Evolutionary conservation across 2,797 vertebrate species (phyloP).

Genomic region (Staurois parvus): DNA sequence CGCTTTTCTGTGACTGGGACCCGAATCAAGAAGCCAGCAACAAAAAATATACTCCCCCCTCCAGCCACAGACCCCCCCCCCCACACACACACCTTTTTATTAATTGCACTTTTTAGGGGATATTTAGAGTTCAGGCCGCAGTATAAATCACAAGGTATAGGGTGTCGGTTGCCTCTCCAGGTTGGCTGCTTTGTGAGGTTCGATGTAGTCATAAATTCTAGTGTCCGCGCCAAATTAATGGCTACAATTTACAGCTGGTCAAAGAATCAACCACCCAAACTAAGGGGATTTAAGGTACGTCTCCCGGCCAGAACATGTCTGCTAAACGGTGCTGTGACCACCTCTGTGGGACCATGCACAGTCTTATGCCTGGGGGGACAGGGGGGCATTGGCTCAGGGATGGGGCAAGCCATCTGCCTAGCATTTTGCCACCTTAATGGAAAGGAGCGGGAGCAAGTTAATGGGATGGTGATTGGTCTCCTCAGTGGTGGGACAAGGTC

Average conservation of each 20-base stretch:
- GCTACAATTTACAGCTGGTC: slow-evolving; percentile 49
- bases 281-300: slow-evolving; percentile 44
- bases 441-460: no score
- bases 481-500: no score
- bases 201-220: slow-evolving; percentile 44
- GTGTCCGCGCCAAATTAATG: slow-evolving; percentile 45
- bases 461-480: no score
- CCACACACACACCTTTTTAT: slow-evolving; percentile 39
- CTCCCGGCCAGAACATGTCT: slow-evolving; percentile 17
- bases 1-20: slow-evolving; percentile 51
- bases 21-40: slow-evolving; percentile 12
- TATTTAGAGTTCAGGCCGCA: slow-evolving; percentile 45
- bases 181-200: slow-evolving; percentile 43
- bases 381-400: no score
- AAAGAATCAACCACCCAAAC: slow-evolving; percentile 42
- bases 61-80: background rate
- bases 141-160: slow-evolving; percentile 53
- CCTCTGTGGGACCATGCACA: background rate
- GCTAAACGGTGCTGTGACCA: slow-evolving; percentile 15
- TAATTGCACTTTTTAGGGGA: slow-evolving; percentile 53
- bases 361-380: no score
- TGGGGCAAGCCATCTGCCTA: no score
- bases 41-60: slow-evolving; percentile 38
- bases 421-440: no score
- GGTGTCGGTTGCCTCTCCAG: slow-evolving; percentile 31